A percentile compares a stretch with the other conserved stretches of the same genome.
phyloP scores from a whole-genome alignment of 2,113 vertebrate species.

The Murina feae region DNA sequence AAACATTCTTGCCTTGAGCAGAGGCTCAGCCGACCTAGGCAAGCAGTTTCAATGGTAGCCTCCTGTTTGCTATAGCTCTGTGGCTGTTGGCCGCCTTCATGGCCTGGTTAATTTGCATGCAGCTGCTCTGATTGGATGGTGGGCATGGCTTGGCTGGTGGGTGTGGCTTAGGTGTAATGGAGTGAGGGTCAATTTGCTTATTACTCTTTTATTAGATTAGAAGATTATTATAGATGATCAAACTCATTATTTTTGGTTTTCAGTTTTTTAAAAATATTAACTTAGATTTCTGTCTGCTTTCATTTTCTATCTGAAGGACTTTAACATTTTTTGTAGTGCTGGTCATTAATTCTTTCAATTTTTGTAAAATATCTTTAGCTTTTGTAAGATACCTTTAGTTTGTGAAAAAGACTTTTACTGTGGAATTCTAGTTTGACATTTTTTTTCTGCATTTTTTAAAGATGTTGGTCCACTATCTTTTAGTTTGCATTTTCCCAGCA shows the following conservation, averaged over 20 bases:
- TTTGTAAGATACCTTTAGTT: neutral
- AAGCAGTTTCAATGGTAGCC: too few relatives aligned
- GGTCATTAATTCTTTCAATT: neutral
- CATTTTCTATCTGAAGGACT: neutral
- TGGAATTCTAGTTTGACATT: neutral
- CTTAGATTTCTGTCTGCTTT: conserved; percentile 19
- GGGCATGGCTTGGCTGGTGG: too few relatives aligned
- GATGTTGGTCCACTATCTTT: neutral
- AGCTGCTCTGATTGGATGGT: too few relatives aligned
- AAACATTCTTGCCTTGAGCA: too few relatives aligned
- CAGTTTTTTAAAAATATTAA: neutral
- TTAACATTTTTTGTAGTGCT: neutral
- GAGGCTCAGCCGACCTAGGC: too few relatives aligned
- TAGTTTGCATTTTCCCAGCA: neutral
- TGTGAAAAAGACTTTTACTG: conserved; percentile 4
- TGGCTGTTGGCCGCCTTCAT: too few relatives aligned
- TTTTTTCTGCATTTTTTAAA: neutral
- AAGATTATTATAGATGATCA: neutral
- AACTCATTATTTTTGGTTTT: neutral
- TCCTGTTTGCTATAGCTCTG: too few relatives aligned
- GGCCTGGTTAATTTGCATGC: too few relatives aligned
- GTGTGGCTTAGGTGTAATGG: too few relatives aligned
- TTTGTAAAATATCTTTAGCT: neutral
- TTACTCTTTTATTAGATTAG: too few relatives aligned
- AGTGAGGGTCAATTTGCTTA: too few relatives aligned